Evolutionary conservation across 2,888 invertebrate genomes (phyloP).

Genomic region (Orchesella flavescens): DNA sequence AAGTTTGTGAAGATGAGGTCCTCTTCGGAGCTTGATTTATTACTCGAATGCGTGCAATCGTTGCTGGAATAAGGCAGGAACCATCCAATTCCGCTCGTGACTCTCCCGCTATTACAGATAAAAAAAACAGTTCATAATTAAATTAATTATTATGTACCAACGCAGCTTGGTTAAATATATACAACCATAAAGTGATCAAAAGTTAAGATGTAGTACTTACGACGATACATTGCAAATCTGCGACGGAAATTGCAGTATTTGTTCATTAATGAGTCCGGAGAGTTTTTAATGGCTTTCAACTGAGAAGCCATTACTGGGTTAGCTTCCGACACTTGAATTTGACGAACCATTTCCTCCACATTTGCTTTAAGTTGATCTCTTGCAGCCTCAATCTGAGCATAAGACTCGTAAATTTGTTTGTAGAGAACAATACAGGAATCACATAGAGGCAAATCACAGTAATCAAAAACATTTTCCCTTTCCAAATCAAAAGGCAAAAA

Average conservation of each 20-base stretch:
- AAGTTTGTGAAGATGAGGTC: slow-evolving; percentile 19
- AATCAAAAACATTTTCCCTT: slow-evolving; percentile 48
- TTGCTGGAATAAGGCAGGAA: slow-evolving; percentile 29
- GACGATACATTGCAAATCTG: slow-evolving; percentile 28
- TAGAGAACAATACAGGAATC: slow-evolving; percentile 40
- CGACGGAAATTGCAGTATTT: slow-evolving; percentile 49
- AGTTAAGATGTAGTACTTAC: slow-evolving; percentile 14
- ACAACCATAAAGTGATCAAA: too few species aligned
- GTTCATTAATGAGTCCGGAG: slow-evolving; percentile 45
- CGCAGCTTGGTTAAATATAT: too few species aligned
- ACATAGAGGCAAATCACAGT: slow-evolving; percentile 46
- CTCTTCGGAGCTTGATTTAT: slow-evolving; percentile 31
- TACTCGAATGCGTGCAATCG: slow-evolving; percentile 32
- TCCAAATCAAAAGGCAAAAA: slow-evolving; percentile 49
- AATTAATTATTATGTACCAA: too few species aligned
- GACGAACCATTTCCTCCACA: slow-evolving; percentile 38
- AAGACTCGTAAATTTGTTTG: slow-evolving; percentile 40
- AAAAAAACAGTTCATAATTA: neutral
- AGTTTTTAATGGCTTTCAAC: slow-evolving; percentile 28
- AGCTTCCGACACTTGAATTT: slow-evolving; percentile 32
- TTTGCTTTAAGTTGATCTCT: slow-evolving; percentile 19
- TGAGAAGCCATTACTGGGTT: slow-evolving; percentile 22
- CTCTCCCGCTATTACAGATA: slow-evolving; percentile 27
- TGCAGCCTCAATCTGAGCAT: slow-evolving; percentile 23
- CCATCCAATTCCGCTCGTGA: slow-evolving; percentile 3